Base-by-base conservation (phyloP, 2,888 invertebrate genomes). In the Drosophila tanythrix region DNA sequence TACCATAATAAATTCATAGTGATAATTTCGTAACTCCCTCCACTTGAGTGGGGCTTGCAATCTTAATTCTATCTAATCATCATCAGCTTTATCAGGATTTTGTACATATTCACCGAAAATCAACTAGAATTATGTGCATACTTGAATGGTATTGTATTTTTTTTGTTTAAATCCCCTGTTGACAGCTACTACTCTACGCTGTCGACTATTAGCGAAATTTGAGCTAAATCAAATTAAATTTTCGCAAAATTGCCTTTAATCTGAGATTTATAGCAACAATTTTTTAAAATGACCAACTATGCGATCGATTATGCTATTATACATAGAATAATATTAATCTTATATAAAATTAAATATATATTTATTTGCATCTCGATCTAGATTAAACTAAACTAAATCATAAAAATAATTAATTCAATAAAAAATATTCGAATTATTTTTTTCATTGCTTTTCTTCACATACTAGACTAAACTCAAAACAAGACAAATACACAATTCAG, bases 51-150 rank as follows among this genome's bases (percentile, higher is more conserved):
- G n/a, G 18, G 36, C 15, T 33, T 50, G 50, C 35, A 68, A 51
- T 68, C 50, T 56, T 29, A 10, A 55, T 68, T 53, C 35, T 66
- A 77, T 81, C 70, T 77, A 81, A 81, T 79, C 81, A 60, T 11
- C 10, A 35, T 46, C 25, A 62, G 21, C 57, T 13, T 35, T 67
- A 67, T 33, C 33, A n/a, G 5, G n/a, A 4, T 15, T 31, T 21
- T 21, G 8, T 0, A 29, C 21, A 38, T 25, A 18, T 56, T 40
- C n/a, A 18, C 15, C n/a, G 29, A 56, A n/a, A 40, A 29, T 29
- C 27, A 31, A 40, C 10, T 57, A 21, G 29, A 21, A 40, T 29
- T 10, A 29, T 36, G 1, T 27, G 25, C 0, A 3, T 2, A 35
- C 53, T 35, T 53, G 0, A 35, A 55, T 11, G 0, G 2, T 8